Evolutionary conservation across 2,797 vertebrate genomes (phyloP), one percentile per base, ranked within the genome.

Genomic region (Xyrichtys novacula): DNA sequence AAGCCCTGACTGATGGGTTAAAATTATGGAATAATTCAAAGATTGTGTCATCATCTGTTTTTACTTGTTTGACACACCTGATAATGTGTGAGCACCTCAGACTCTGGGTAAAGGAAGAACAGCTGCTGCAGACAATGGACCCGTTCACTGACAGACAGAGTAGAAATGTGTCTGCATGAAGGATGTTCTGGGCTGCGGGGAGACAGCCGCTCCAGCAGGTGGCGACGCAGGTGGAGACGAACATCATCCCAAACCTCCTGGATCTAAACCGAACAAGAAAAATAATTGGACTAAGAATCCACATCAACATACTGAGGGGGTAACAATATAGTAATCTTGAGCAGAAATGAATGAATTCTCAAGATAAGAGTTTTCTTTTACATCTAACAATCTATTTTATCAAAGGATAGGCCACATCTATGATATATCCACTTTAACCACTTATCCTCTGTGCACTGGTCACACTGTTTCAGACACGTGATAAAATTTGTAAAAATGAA

Each of bases 241-340:
- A 98, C 86, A 31, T 96, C 93, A 74, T 97, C 94, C 98, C 97
- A 99, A 12, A 89, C 63, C 76, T 95, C 94, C 65, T 95, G 95
- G 31, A 96, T 78, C 90, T 93, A 40, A 39, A 62, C n/a, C 5
- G 53, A 60, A 53, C 19, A 64, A 28, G 7, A 1, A 12, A 31
- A 23, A 17, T 49, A 58, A 54, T 31, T 15, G 39, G 7, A 22
- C 12, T 23, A 12, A 52, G 23, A 20, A 61, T 52, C 4, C 42
- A 55, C 19, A 31, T 19, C 19, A 57, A 4, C 6, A 28, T 17
- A 50, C 8, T 38, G 2, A 60, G 25, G 16, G 48, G 22, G 6
- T 16, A 23, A 40, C 4, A 10, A 1, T 26, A 26, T 23, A 31
- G 31, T 16, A 9, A n/a, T n/a, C 0, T 3, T 31, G n/a, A n/a